Base-by-base conservation (phyloP, 2,888 invertebrate species). In the Lordiphosa fenestrarum region DNA sequence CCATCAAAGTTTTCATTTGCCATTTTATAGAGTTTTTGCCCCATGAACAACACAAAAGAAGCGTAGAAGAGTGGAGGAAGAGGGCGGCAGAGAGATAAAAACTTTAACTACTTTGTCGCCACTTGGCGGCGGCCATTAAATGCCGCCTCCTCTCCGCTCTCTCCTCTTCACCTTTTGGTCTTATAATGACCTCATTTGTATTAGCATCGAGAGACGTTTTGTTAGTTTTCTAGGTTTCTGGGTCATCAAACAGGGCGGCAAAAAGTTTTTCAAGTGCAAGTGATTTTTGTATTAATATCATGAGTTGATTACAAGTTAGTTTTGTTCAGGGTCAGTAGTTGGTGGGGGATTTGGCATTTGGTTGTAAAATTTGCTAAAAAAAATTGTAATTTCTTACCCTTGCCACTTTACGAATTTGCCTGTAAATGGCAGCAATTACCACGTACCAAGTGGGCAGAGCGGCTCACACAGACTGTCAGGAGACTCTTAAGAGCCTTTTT, bases 121-220 rank as follows among this genome's bases (percentile, higher is more conserved):
- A 80, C 80, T 80, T 77, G 59, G 59, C 58, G 64, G 60, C 53
- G 65, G 70, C 78, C 81, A 66, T 75, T 80, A 68, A 53, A 66
- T 62, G 63, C 50, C 21, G 9, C 30, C 40, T 41, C 39, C 39
- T 54, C 39, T 19, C 21, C 13, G n/a, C 21, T 21, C 12, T 40
- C 30, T 30, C 49, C 36, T 33, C 19, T 35, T 25, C 41, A 15
- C 36, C 12, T 46, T 47, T 42, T 65, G 58, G 53, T 55, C 55
- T 51, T 61, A 69, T 76, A 73, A 76, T 84, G 84, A 74, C 84
- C 85, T 84, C 83, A 85, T 84, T 84, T 80, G 78, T 71, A 66
- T 76, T 71, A 74, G 69, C 84, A 81, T 84, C 68, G 85, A 70
- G 60, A 59, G 54, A 53, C 54, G 39, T 55, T 71, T 44, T 60